These are phyloP conservation scores for Hydropotes inermis DNA, from an alignment of 2,113 vertebrate genomes.

Conservation along the genomic window DNA sequence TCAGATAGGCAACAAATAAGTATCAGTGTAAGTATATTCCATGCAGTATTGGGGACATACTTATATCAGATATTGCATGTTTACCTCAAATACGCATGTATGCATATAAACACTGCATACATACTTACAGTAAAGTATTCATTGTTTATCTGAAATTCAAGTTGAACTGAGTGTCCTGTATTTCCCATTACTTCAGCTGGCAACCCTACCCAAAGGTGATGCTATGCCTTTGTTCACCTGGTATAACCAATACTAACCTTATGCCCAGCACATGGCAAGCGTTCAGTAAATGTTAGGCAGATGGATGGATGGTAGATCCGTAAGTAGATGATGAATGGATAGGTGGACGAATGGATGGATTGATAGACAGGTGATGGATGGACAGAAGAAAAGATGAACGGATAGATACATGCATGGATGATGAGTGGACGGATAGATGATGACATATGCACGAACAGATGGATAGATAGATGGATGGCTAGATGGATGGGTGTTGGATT, in stretches of 20 bases:
- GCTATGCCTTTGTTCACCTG: not conserved
- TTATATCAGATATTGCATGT: not conserved
- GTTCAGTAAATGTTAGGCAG: not conserved
- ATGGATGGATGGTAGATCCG: not conserved
- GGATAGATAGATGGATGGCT: fast-evolving
- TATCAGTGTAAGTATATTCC: not conserved
- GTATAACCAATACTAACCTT: not conserved
- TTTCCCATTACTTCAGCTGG: not conserved
- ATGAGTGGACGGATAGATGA: not conserved
- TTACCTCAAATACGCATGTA: not conserved
- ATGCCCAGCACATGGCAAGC: not conserved
- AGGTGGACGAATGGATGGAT: not conserved
- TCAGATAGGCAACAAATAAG: not conserved
- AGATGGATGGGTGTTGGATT: not conserved
- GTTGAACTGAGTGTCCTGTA: not conserved
- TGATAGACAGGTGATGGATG: not conserved
- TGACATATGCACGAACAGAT: fast-evolving
- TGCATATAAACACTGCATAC: fast-evolving
- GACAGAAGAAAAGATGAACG: too few relatives aligned
- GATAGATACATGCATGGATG: fast-evolving
- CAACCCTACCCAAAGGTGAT: not conserved
- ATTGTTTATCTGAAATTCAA: not conserved
- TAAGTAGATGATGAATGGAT: not conserved
- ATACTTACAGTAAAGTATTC: not conserved
- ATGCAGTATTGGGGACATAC: not conserved